These are phyloP conservation scores for Connochaetes taurinus DNA, from an alignment of 2,113 vertebrate genomes.

Conservation along the genomic window DNA sequence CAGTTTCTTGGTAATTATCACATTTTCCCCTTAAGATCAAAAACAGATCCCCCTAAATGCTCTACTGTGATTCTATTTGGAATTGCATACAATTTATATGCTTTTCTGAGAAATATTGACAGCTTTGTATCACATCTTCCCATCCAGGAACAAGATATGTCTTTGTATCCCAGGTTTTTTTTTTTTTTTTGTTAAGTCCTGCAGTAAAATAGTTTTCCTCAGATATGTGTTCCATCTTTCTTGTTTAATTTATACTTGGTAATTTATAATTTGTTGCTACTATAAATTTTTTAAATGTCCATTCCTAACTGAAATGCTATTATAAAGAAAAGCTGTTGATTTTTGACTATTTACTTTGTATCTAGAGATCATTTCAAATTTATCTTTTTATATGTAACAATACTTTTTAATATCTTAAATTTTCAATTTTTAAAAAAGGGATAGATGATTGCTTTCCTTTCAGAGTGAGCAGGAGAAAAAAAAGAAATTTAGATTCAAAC, in stretches of 20 bases:
- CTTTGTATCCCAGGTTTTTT: background rate
- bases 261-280: background rate
- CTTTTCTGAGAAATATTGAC: background rate
- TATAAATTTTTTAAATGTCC: background rate
- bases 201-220: background rate
- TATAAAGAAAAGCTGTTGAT: background rate
- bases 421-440: background rate
- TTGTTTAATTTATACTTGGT: background rate
- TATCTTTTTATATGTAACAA: background rate
- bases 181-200: background rate
- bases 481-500: background rate
- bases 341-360: background rate
- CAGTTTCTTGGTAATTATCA: constrained; percentile 18
- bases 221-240: background rate
- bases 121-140: background rate
- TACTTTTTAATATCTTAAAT: background rate
- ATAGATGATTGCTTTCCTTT: background rate
- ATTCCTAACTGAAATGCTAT: background rate
- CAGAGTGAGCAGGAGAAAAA: background rate
- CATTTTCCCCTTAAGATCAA: background rate
- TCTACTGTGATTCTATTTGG: background rate
- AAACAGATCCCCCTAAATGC: background rate
- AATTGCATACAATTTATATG: background rate
- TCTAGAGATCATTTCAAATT: background rate
- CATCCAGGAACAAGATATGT: background rate